Evolutionary conservation across 1,140 invertebrate genomes (phyloP).

Genomic region (Hyles vespertilio): DNA sequence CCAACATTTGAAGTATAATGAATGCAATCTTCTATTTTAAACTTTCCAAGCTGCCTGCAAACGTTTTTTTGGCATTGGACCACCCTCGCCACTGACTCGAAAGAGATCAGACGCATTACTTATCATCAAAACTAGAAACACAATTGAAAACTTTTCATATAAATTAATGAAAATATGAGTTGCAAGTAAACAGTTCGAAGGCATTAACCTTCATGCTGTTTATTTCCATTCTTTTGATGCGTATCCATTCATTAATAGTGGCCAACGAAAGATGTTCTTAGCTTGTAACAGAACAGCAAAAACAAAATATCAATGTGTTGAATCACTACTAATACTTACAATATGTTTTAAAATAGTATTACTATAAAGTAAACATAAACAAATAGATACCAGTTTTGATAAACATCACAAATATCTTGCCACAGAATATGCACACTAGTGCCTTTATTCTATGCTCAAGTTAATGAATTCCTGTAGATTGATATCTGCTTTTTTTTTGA

Average conservation of each 20-base stretch:
- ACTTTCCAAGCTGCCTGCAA: conserved; percentile 12
- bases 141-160: conserved; percentile 9
- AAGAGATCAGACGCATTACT: conserved; percentile 3
- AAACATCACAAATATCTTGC: too few relatives aligned
- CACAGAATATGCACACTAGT: too few relatives aligned
- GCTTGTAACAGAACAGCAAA: neutral
- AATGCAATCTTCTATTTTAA: conserved; percentile 8
- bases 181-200: conserved; percentile 17
- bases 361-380: neutral
- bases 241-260: too few relatives aligned
- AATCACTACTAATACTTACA: neutral
- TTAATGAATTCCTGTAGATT: too few relatives aligned
- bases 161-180: conserved; percentile 4
- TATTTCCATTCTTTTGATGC: conserved; percentile 1
- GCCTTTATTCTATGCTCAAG: too few relatives aligned
- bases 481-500: neutral
- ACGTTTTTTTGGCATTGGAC: neutral
- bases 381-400: too few relatives aligned
- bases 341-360: neutral
- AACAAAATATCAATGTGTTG: neutral
- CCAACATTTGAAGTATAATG: conserved; percentile 18
- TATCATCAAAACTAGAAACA: conserved; percentile 4
- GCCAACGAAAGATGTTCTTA: neutral
- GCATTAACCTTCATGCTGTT: conserved; percentile 1
- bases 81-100: neutral